Evolutionary conservation across 2,888 invertebrate species (phyloP).

Genomic region (Phlogophora meticulosa): DNA sequence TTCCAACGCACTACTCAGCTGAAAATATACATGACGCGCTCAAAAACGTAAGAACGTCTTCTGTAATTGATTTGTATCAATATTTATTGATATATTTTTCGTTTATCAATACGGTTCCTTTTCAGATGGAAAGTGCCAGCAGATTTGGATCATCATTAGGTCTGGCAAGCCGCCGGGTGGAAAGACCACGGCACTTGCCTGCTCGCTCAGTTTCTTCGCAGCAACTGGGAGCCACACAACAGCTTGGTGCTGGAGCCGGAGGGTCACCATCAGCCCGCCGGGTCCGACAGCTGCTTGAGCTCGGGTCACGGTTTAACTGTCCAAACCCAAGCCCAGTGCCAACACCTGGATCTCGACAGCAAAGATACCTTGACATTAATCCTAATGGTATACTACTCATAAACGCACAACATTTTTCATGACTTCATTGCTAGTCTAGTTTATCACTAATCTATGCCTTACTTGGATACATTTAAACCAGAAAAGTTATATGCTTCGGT

Average conservation of each 20-base stretch:
- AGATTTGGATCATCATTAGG: constrained; percentile 92
- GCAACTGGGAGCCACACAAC: constrained; percentile 91
- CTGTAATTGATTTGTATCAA: not conserved
- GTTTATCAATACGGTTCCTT: constrained; percentile 20
- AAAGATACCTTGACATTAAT: constrained; percentile 96
- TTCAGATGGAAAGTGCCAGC: constrained; percentile 91
- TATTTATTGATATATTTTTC: not conserved
- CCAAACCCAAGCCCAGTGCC: constrained; percentile 94
- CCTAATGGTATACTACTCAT: constrained; percentile 92
- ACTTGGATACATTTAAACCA: no score
- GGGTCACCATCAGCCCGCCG: constrained; percentile 95
- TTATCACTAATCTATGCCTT: not conserved
- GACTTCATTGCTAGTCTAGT: not conserved
- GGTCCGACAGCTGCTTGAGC: constrained; percentile 95
- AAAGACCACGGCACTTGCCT: constrained; percentile 92
- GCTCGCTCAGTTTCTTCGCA: constrained; percentile 94
- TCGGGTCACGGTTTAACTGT: constrained; percentile 91
- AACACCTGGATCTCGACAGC: constrained; percentile 95
- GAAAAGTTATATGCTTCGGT: no score
- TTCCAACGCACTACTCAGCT: constrained; percentile 95
- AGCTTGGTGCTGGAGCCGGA: constrained; percentile 69
- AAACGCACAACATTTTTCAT: not conserved
- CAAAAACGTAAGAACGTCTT: constrained; percentile 93
- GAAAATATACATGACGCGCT: constrained; percentile 97
- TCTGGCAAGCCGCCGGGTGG: constrained; percentile 89